These are phyloP conservation scores for Xenentodon cancila DNA, from an alignment of 2,797 vertebrate species.

Conservation along the genomic window DNA sequence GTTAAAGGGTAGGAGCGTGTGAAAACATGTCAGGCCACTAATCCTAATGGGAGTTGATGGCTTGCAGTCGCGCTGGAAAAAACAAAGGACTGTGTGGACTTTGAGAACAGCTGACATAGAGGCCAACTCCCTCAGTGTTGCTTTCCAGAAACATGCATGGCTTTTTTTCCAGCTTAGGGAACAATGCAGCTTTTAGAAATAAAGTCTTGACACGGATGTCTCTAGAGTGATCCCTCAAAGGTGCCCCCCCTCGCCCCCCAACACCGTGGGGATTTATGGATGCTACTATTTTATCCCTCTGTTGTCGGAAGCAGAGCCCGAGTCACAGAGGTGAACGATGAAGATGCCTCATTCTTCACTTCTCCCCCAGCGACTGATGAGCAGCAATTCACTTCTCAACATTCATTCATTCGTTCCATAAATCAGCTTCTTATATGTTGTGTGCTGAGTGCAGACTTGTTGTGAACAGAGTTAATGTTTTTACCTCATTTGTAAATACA, in stretches of 20 bases:
- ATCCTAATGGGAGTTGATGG: slow-evolving; percentile 81
- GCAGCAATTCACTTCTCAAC: slow-evolving; percentile 23
- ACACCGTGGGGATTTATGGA: slow-evolving; percentile 37
- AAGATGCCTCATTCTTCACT: slow-evolving; percentile 26
- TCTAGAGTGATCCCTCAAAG: slow-evolving; percentile 6
- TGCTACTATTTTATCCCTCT: slow-evolving; percentile 25
- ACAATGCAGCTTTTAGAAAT: slow-evolving; percentile 50
- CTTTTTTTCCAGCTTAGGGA: slow-evolving; percentile 53
- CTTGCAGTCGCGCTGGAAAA: slow-evolving; percentile 74
- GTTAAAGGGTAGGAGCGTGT: slow-evolving; percentile 68
- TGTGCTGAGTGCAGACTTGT: slow-evolving; percentile 80
- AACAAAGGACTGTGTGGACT: slow-evolving; percentile 73
- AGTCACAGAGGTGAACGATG: slow-evolving; percentile 17
- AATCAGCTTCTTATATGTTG: slow-evolving; percentile 75
- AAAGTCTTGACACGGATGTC: slow-evolving; percentile 33
- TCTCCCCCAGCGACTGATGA: slow-evolving; percentile 29
- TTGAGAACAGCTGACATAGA: slow-evolving; percentile 36
- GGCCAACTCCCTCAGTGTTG: slow-evolving; percentile 61
- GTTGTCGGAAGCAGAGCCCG: slow-evolving; percentile 7
- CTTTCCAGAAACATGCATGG: slow-evolving; percentile 58
- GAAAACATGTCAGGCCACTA: slow-evolving; percentile 78
- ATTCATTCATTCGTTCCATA: slow-evolving; percentile 76
- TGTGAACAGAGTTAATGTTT: slow-evolving; percentile 77
- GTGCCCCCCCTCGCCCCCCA: slow-evolving; percentile 9
- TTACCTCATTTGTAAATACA: slow-evolving; percentile 85